Conservation (phyloP, 1,140 invertebrate species). For the Bombus picipes region DNA sequence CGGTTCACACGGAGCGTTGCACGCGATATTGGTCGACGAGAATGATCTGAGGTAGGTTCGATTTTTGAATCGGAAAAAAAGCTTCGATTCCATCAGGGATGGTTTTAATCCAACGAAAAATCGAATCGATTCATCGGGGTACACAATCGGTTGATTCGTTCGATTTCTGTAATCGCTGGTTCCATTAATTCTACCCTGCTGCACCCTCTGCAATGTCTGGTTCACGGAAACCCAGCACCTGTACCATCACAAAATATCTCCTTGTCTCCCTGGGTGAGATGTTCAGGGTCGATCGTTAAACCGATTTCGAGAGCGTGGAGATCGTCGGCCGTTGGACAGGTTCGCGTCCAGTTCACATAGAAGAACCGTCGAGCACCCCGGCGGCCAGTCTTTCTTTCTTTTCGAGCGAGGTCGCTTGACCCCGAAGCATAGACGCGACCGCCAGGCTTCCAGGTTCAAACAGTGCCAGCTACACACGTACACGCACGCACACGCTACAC, state of each 20-base stretch:
- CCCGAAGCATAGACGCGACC: slow-evolving; percentile 70
- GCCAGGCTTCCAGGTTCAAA: slow-evolving; percentile 63
- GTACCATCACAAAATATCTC: not conserved
- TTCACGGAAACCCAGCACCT: not conserved
- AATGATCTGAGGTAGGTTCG: no score
- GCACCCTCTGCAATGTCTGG: not conserved
- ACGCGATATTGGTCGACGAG: not conserved
- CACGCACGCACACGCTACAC: not conserved
- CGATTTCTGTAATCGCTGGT: no score
- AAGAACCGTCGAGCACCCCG: slow-evolving; percentile 29
- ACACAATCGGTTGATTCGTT: no score
- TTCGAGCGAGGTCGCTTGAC: slow-evolving; percentile 72
- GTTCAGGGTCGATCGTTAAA: slow-evolving; percentile 45
- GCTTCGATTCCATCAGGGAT: no score
- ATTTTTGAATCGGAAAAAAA: no score
- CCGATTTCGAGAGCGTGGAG: slow-evolving; percentile 41
- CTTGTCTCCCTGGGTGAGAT: not conserved
- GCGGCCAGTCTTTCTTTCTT: slow-evolving; percentile 59
- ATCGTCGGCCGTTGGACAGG: slow-evolving; percentile 41
- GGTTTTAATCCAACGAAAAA: no score
- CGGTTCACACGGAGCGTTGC: slow-evolving; percentile 5
- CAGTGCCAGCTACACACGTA: slow-evolving; percentile 3
- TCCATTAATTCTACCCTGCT: not conserved
- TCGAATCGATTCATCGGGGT: no score
- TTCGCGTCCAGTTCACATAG: slow-evolving; percentile 29